Evolutionary conservation across 1,140 invertebrate genomes (phyloP), one percentile per base, ranked within the genome.

Genomic region (Ptiloglossa arizonensis): DNA sequence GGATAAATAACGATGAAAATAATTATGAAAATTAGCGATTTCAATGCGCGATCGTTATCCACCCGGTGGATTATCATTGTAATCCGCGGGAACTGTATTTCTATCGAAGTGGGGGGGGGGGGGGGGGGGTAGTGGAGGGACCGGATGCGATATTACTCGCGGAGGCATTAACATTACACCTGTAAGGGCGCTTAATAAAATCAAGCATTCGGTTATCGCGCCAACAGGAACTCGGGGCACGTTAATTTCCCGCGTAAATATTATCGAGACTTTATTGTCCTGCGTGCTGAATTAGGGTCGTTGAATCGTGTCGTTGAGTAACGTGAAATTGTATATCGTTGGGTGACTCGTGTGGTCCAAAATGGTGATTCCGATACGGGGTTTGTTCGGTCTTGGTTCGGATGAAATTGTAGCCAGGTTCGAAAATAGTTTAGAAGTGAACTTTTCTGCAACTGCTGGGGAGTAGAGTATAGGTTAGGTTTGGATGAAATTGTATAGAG

Each of bases 1-100:
- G n/a, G n/a, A n/a, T 15, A 50, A 56, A 64, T 27, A 27, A 63
- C 17, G 32, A 17, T 0, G 64, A 52, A 56, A 76, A 69, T 76
- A 69, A 76, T 76, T 76, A 69, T 69, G 73, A 69, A 76, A 76
- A 76, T 76, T 46, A 69, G 64, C 46, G 73, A 76, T 76, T 76
- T 69, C 66, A 48, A 69, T 69, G 41, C 13, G 29, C n/a, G 73
- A 76, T 76, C 22, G 32, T 76, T 76, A 76, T 48, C 60, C 24
- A 4, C 29, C 17, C 24, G 41, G 22, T 9, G 63, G 54, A 57
- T 76, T 76, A 76, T 76, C 50, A 76, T 76, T 67, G 73, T 69
- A 69, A 76, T 69, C 73, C 44, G 4, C 15, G 17, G 4, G 50
- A 44, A 68, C 32, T 5, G 54, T 57, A 35, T 57, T 68, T 19